Percentiles rank a stretch among this genome's conserved stretches.
Evolutionary conservation across 2,797 vertebrate genomes (phyloP).

Genomic region (Kryptopterus vitreolus): DNA sequence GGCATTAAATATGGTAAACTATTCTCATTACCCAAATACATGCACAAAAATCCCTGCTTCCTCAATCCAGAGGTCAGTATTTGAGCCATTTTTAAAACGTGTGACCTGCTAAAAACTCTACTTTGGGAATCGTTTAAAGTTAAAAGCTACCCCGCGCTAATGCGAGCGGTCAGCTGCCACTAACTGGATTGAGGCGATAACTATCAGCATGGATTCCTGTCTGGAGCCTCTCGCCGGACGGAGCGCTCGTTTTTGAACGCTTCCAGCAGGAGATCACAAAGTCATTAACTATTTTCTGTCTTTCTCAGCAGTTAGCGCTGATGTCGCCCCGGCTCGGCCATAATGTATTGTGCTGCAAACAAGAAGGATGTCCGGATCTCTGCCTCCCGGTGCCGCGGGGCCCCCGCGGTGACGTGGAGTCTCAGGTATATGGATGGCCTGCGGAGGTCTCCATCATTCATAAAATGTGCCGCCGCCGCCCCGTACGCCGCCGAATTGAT

Average conservation of each 20-base stretch:
- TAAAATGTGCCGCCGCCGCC: slow-evolving; percentile 71
- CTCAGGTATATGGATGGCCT: slow-evolving; percentile 71
- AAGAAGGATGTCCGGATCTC: slow-evolving; percentile 79
- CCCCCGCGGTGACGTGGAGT: slow-evolving; percentile 54
- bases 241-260: slow-evolving; percentile 50
- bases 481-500: slow-evolving; percentile 78
- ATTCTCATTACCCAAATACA: slow-evolving; percentile 74
- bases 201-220: slow-evolving; percentile 46
- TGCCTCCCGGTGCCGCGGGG: slow-evolving; percentile 68
- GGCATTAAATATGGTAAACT: slow-evolving; percentile 73
- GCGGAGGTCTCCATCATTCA: slow-evolving; percentile 84
- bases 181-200: slow-evolving; percentile 48
- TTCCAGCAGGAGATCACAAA: slow-evolving; percentile 59
- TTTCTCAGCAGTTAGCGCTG: slow-evolving; percentile 60
- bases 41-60: slow-evolving; percentile 69
- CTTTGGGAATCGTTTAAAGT: slow-evolving; percentile 52
- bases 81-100: slow-evolving; percentile 50
- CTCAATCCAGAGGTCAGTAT: slow-evolving; percentile 70
- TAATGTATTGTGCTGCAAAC: slow-evolving; percentile 78
- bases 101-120: slow-evolving; percentile 32
- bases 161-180: slow-evolving; percentile 48
- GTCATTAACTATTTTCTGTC: slow-evolving; percentile 61
- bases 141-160: slow-evolving; percentile 48
- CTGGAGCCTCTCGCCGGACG: slow-evolving; percentile 33
- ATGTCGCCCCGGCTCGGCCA: slow-evolving; percentile 60